Percentiles rank a stretch among this genome's conserved stretches.
Conservation (phyloP, 2,113 vertebrate genomes). For the Addax nasomaculatus region DNA sequence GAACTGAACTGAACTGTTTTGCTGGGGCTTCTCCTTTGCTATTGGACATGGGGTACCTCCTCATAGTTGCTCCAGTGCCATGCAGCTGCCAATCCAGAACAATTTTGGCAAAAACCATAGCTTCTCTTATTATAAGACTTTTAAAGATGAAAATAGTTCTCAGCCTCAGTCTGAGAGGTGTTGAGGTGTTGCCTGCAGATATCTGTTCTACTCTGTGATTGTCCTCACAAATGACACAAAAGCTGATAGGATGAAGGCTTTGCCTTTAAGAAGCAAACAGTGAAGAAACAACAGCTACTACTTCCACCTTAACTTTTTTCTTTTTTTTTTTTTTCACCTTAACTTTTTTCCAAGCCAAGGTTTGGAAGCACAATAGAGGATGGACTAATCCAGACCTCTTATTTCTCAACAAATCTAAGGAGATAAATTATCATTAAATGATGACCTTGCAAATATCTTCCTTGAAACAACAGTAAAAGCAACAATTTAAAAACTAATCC, state of each 20-base stretch:
- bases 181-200: not conserved
- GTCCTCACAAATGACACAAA: not conserved
- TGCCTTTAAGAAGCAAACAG: not conserved
- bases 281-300: not conserved
- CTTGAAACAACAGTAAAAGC: not conserved
- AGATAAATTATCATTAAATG: not conserved
- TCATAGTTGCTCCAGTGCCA: accelerated
- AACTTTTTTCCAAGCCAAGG: not conserved
- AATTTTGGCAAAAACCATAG: not conserved
- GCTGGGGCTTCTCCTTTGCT: not conserved
- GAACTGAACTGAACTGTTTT: not conserved
- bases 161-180: not conserved
- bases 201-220: not conserved
- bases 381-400: not conserved
- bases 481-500: not conserved
- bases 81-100: not conserved
- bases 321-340: not conserved
- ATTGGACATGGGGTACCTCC: not conserved
- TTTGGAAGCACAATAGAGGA: not conserved
- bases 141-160: not conserved
- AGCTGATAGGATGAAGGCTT: not conserved
- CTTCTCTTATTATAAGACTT: not conserved
- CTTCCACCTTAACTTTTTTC: not conserved
- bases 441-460: not conserved
- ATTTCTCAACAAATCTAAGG: not conserved